Evolutionary conservation across 2,888 invertebrate species (phyloP).

Genomic region (Volucella inflata): DNA sequence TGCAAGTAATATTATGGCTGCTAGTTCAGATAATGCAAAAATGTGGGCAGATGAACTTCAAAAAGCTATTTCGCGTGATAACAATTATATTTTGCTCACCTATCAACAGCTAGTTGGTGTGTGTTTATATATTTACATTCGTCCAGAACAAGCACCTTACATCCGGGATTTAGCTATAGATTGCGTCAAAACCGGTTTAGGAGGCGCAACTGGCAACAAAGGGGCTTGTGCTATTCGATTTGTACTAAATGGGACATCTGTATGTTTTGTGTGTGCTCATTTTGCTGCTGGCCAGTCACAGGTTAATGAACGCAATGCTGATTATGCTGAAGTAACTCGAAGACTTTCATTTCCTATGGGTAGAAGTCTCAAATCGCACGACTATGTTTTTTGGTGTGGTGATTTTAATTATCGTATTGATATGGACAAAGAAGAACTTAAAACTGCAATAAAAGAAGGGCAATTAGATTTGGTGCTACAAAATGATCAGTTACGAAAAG

Average conservation of each 20-base stretch:
- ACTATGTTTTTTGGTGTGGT: slow-evolving; percentile 99
- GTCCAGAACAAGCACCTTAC: slow-evolving; percentile 93
- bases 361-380: slow-evolving; percentile 95
- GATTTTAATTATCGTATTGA: slow-evolving; percentile 99
- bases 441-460: slow-evolving; percentile 88
- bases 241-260: slow-evolving; percentile 94
- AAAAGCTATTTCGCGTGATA: slow-evolving; percentile 92
- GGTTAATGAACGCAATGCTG: slow-evolving; percentile 96
- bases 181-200: slow-evolving; percentile 98
- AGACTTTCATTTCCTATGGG: slow-evolving; percentile 97
- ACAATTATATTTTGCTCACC: slow-evolving; percentile 95
- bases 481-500: slow-evolving; percentile 93
- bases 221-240: slow-evolving; percentile 97
- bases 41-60: slow-evolving; percentile 98
- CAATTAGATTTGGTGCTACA: slow-evolving; percentile 90
- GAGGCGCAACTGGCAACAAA: slow-evolving; percentile 98
- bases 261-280: slow-evolving; percentile 99
- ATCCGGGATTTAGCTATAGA: slow-evolving; percentile 97
- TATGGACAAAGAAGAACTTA: slow-evolving; percentile 96
- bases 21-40: slow-evolving; percentile 94
- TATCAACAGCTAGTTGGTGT: slow-evolving; percentile 99
- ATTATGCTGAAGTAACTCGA: slow-evolving; percentile 97
- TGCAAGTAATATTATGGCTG: slow-evolving; percentile 98
- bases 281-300: slow-evolving; percentile 99
- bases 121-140: slow-evolving; percentile 96